A percentile compares a stretch with the other conserved stretches of the same genome.
Conservation (phyloP, 2,888 invertebrate species). For the Mactromeris polynyma region DNA sequence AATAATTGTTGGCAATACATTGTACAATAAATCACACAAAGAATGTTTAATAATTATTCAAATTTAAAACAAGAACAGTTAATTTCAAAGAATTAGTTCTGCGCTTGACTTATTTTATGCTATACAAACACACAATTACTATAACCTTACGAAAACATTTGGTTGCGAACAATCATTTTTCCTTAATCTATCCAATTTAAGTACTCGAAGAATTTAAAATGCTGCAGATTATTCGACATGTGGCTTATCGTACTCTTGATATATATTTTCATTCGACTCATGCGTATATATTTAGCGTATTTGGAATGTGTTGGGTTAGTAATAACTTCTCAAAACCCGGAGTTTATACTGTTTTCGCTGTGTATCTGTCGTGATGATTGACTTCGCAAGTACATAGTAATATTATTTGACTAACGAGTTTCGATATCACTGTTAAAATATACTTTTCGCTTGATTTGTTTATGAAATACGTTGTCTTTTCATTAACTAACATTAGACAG, state of each 20-base stretch:
- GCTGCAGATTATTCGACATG: too few relatives aligned
- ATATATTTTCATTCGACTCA: neutral
- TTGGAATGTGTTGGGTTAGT: neutral
- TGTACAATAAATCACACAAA: too few relatives aligned
- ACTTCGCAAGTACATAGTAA: neutral
- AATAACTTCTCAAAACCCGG: neutral
- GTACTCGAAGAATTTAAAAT: too few relatives aligned
- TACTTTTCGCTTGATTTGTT: neutral
- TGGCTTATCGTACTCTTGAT: neutral
- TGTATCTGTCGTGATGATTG: neutral
- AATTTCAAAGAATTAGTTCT: too few relatives aligned
- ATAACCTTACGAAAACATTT: too few relatives aligned
- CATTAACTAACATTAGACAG: neutral
- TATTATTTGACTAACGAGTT: neutral
- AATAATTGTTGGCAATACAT: too few relatives aligned
- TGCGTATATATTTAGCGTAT: neutral
- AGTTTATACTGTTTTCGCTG: neutral
- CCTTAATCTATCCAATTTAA: too few relatives aligned
- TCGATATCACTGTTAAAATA: neutral
- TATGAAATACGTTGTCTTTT: neutral
- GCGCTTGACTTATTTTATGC: too few relatives aligned
- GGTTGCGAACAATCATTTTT: too few relatives aligned
- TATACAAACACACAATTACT: too few relatives aligned
- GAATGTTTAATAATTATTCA: too few relatives aligned
- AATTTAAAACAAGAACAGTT: too few relatives aligned